These are phyloP conservation scores for Hyposoter dolosus DNA, from an alignment of 2,888 invertebrate genomes.

Conservation along the genomic window DNA sequence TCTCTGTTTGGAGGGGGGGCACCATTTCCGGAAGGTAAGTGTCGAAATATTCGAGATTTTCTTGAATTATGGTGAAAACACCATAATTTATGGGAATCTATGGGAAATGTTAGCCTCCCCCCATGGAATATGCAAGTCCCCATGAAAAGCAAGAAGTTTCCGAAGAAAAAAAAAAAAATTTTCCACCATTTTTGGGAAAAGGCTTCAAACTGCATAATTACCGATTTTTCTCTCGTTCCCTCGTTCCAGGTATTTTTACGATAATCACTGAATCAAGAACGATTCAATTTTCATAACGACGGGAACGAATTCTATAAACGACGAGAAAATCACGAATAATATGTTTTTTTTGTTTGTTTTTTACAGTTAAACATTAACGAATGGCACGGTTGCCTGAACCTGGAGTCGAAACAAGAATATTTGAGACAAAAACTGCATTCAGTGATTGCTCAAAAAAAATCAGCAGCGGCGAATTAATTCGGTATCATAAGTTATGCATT, in stretches of 20 bases:
- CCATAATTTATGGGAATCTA: no score
- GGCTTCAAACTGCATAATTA: no score
- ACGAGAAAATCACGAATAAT: not conserved
- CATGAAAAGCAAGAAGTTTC: no score
- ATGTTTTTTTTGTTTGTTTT: slow-evolving; percentile 69
- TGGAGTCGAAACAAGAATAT: slow-evolving; percentile 79
- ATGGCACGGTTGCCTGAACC: slow-evolving; percentile 83
- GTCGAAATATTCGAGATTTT: no score
- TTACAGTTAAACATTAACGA: slow-evolving; percentile 86
- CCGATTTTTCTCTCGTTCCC: no score
- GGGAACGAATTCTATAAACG: not conserved
- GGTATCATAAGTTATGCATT: slow-evolving; percentile 37
- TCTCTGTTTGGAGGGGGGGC: no score
- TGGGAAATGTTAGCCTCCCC: no score
- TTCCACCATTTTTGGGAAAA: no score
- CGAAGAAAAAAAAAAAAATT: no score
- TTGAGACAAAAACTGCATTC: slow-evolving; percentile 36
- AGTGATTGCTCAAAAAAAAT: not conserved
- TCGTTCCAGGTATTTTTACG: not conserved
- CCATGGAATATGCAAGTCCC: no score
- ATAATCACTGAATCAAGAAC: not conserved
- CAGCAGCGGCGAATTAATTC: slow-evolving; percentile 42
- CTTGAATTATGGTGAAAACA: no score
- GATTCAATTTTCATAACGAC: not conserved
- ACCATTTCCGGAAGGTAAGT: no score